Percentiles rank a stretch among this genome's conserved stretches.
Conservation (phyloP, 1,140 invertebrate species). For the Eriocheir sinensis region DNA sequence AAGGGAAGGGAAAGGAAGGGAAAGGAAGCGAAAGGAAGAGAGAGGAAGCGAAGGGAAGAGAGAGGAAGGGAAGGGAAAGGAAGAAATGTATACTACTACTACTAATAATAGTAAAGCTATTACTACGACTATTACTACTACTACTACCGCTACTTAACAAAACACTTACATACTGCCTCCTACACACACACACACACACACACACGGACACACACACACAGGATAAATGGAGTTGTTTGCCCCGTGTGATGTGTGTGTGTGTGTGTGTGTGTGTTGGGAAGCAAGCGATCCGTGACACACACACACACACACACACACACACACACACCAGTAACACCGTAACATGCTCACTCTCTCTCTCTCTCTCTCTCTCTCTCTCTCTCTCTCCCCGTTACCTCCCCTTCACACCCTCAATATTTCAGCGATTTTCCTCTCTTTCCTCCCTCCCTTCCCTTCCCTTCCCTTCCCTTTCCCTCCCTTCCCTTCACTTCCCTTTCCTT, state of each 20-base stretch:
- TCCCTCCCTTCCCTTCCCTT: not conserved
- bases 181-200: no score
- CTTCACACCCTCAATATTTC: no score
- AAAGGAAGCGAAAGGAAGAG: not conserved
- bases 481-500: no score
- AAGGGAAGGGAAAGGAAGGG: not conserved
- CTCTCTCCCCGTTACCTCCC: no score
- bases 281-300: not conserved
- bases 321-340: no score
- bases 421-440: no score
- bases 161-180: no score
- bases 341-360: no score
- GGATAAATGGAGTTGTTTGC: not conserved
- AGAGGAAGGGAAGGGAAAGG: not conserved
- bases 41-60: not conserved
- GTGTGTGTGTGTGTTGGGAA: not conserved
- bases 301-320: not conserved
- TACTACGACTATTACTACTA: no score
- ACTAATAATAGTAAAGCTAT: not conserved
- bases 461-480: not conserved
- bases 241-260: not conserved
- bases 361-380: not conserved
- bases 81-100: not conserved
- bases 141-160: no score
- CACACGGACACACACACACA: not conserved